Percentiles rank a stretch among this genome's conserved stretches.
These are phyloP conservation scores for Sebastes matsubarae DNA, from an alignment of 2,797 vertebrate genomes.

Conservation along the genomic window DNA sequence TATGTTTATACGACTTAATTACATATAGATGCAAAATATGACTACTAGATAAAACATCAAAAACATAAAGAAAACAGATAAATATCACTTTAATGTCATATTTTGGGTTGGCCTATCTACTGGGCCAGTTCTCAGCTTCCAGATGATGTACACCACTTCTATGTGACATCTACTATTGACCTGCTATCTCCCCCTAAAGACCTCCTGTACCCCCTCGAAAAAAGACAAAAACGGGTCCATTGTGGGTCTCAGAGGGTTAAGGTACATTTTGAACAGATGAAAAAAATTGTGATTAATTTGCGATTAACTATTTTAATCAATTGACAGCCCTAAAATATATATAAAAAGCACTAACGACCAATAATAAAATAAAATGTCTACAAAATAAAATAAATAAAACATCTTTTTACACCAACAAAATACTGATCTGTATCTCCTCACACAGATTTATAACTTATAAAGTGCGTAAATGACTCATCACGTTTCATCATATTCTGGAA, in stretches of 20 bases:
- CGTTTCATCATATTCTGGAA: not conserved
- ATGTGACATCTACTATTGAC: no score
- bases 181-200: no score
- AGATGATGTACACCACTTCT: no score
- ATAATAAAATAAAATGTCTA: not conserved
- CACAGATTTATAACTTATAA: not conserved
- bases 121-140: no score
- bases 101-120: fast-evolving
- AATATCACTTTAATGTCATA: not conserved
- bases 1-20: not conserved
- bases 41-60: not conserved
- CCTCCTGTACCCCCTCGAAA: no score
- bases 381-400: not conserved
- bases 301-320: not conserved
- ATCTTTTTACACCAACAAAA: not conserved
- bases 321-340: no score
- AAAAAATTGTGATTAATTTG: no score
- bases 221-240: no score
- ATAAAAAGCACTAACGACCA: not conserved
- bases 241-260: no score
- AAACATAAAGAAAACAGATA: not conserved
- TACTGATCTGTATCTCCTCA: not conserved
- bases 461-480: not conserved
- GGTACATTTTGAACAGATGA: no score
- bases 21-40: not conserved